Evolutionary conservation across 1,140 invertebrate genomes (phyloP), one percentile per base, ranked within the genome.

Genomic region (Schmidtea mediterranea): DNA sequence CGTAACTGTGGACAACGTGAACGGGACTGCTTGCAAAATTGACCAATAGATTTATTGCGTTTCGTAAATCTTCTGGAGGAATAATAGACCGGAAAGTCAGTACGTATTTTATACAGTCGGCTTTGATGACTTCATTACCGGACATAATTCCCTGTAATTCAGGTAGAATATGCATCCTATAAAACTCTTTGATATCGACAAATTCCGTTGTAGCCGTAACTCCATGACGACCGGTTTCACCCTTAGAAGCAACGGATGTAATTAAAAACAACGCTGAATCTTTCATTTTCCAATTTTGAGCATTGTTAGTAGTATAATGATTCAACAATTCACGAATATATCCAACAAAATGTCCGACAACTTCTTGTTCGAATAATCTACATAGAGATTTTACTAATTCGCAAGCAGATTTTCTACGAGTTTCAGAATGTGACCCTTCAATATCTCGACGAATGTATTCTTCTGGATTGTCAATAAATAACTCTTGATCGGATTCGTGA

Each of bases 341-440:
- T 55, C 79, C 73, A 0, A 81, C 78, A 62, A 94, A 89, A 52
- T 87, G 82, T 55, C 76, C 73, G 63, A 87, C 87, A 53, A 94
- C 89, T 59, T 80, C 76, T 15, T 73, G 74, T 67, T 92, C 87
- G 68, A 89, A 92, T 58, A 79, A 77, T 55, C 76, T 73, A 1
- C 79, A 78, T 1, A 94, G 66, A 0, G 82, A 78, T 59, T 80
- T 79, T 1, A 95, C 84, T 49, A 97, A 70, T 71, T 97, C 89
- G 69, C 84, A 90, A 43, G 89, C 86, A 21, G 89, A 80, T 56
- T 87, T 71, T 43, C 89, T 73, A 50, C 89, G 69, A 0, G 90
- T 97, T 60, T 94, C 86, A 26, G 90, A 76, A 67, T 97, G 89
- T n/a, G 84, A 89, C 3, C 89, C 89, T 70, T 97, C 89, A 52